These are phyloP conservation scores for Eueremaeus valkanovi DNA, from an alignment of 2,888 invertebrate genomes.

Conservation along the genomic window DNA sequence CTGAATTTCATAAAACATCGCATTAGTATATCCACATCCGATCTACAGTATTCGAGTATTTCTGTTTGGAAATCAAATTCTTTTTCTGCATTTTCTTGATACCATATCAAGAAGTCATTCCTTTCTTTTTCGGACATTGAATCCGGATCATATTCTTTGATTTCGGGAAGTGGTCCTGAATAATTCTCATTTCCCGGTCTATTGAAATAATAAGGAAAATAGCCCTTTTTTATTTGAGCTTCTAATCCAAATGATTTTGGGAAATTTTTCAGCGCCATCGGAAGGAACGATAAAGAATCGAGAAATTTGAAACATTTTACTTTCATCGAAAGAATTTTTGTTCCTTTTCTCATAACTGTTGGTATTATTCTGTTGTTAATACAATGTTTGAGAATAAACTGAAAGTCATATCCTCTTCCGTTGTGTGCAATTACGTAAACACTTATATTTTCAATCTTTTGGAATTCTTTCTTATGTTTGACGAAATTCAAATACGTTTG, in stretches of 20 bases:
- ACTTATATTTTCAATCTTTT: not conserved
- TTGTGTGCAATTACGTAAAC: not conserved
- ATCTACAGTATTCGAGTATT: constrained; percentile 43
- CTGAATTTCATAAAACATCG: constrained; percentile 40
- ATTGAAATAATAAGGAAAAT: constrained; percentile 9
- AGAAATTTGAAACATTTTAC: not conserved
- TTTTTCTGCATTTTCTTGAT: constrained; percentile 19
- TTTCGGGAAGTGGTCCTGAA: not conserved
- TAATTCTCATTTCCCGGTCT: not conserved
- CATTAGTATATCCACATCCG: constrained; percentile 42
- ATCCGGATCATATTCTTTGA: not conserved
- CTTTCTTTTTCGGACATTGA: not conserved
- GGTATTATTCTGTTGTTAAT: not conserved
- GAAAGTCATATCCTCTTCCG: not conserved
- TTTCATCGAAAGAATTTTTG: not conserved
- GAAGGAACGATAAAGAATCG: not conserved
- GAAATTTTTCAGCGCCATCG: not conserved
- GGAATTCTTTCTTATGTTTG: not conserved
- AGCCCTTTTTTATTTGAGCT: not conserved
- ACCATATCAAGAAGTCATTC: not conserved
- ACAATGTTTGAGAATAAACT: not conserved
- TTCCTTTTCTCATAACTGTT: not conserved
- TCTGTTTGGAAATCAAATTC: constrained; percentile 45
- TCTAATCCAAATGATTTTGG: constrained; percentile 1
- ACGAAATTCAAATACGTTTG: not conserved